These are phyloP conservation scores for Craniophora ligustri DNA, from an alignment of 2,888 invertebrate species.

Conservation along the genomic window DNA sequence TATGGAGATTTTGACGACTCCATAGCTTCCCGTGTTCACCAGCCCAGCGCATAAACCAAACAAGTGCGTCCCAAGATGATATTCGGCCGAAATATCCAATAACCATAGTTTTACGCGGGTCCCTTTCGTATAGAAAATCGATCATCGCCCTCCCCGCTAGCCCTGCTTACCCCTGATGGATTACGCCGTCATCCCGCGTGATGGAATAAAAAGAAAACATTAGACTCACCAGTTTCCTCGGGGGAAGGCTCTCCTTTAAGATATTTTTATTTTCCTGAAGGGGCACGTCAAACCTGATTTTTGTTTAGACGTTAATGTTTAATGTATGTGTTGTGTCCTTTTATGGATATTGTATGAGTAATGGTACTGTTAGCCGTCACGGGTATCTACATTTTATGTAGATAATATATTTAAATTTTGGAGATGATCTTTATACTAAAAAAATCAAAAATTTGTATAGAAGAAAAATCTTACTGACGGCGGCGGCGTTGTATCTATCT, in stretches of 20 bases:
- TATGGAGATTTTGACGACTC: slow-evolving; percentile 38
- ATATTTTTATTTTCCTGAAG: slow-evolving; percentile 71
- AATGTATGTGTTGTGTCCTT: slow-evolving; percentile 61
- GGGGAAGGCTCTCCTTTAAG: slow-evolving; percentile 70
- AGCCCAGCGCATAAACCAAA: slow-evolving; percentile 69
- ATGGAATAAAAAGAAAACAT: slow-evolving; percentile 86
- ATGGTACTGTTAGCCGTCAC: slow-evolving; percentile 20
- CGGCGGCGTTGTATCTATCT: too few species aligned
- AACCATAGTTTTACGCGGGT: slow-evolving; percentile 84
- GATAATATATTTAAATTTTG: too few species aligned
- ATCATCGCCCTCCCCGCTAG: slow-evolving; percentile 67
- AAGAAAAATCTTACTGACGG: too few species aligned
- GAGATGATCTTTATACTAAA: too few species aligned
- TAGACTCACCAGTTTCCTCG: slow-evolving; percentile 73
- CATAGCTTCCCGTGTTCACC: slow-evolving; percentile 49
- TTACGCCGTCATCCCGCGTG: slow-evolving; percentile 77
- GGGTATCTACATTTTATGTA: slow-evolving; percentile 15
- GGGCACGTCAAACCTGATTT: slow-evolving; percentile 78
- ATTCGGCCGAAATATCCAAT: slow-evolving; percentile 81
- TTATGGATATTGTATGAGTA: slow-evolving; percentile 22
- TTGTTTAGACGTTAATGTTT: slow-evolving; percentile 69
- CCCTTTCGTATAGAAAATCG: slow-evolving; percentile 78
- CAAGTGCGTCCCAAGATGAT: slow-evolving; percentile 73
- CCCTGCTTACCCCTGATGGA: slow-evolving; percentile 72
- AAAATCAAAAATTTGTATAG: too few species aligned